Percentiles rank a stretch among this genome's conserved stretches.
These are phyloP conservation scores for Heliconius sara DNA, from an alignment of 2,888 invertebrate genomes.

Conservation along the genomic window DNA sequence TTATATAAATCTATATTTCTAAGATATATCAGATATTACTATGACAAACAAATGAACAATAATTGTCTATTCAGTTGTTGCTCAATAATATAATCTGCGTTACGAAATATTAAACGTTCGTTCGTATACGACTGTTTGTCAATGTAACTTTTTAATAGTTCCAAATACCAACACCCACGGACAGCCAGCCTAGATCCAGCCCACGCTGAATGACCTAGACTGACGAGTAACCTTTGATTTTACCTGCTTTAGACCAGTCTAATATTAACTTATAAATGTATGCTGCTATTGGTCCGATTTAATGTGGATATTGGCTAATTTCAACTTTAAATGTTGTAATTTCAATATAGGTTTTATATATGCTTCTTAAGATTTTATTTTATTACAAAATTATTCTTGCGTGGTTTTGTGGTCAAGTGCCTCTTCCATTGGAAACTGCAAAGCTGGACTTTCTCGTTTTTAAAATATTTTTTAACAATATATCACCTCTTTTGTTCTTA, in stretches of 20 bases:
- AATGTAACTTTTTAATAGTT: slow-evolving; percentile 30
- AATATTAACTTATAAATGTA: slow-evolving; percentile 19
- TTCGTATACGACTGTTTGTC: background rate
- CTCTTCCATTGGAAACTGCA: too few relatives aligned
- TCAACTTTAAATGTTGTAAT: background rate
- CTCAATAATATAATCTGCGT: slow-evolving; percentile 20
- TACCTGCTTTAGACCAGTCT: slow-evolving; percentile 29
- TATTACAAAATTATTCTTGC: background rate
- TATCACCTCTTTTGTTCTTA: too few relatives aligned
- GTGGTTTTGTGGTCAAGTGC: too few relatives aligned
- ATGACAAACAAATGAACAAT: background rate
- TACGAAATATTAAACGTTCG: slow-evolving; percentile 5
- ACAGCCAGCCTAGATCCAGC: slow-evolving; percentile 29
- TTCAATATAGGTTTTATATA: background rate
- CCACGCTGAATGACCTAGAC: slow-evolving; percentile 39
- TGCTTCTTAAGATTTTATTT: slow-evolving; percentile 6
- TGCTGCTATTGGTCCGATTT: slow-evolving; percentile 5
- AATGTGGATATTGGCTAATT: background rate
- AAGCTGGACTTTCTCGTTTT: too few relatives aligned
- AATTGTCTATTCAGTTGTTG: background rate
- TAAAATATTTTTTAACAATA: too few relatives aligned
- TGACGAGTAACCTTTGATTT: slow-evolving; percentile 40
- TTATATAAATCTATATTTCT: background rate
- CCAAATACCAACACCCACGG: slow-evolving; percentile 33
- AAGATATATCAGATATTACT: background rate